Base-by-base conservation (phyloP, 2,113 vertebrate species). In the Nesogale talazaci region DNA sequence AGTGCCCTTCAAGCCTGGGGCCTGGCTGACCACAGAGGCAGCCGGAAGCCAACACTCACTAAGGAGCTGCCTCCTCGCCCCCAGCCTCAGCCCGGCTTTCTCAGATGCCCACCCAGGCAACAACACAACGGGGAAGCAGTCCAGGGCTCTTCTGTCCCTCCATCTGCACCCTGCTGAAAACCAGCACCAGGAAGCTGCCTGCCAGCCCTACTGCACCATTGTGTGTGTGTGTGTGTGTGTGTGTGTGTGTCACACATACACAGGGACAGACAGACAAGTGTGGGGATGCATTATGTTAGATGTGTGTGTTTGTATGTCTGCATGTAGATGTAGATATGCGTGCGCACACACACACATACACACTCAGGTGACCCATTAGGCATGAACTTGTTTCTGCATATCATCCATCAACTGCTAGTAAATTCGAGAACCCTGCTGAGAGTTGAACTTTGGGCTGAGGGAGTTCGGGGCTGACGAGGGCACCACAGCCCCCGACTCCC, bases 341-440 rank as follows among this genome's bases (percentile, higher is more conserved):
- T 5, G 16, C 3, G 40, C 79, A 5, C 52, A 85, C 42, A 69
- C 63, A 6, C 19, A 1, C 46, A 23, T 89, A 82, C 88, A 80
- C 31, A 94, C 16, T 94, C 91, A 92, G 90, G 87, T 94, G 97
- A 97, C 72, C 96, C 96, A 96, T 95, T 94, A 78, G 76, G 90
- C 95, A 93, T 77, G 81, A 84, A 94, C 93, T 94, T 94, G 93
- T 87, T 85, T 74, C 91, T 91, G 95, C 93, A 88, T 63, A 94
- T 79, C 59, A 90, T 96, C 94, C 95, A 94, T 95, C 95, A 97
- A 96, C 96, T 94, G 72, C 94, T 97, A 95, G 94, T 83, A 97
- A 96, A 63, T 77, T 40, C 1, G 0, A 56, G 78, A 91, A 84
- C 8, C 16, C 88, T 83, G 88, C 92, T 95, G 87, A 1, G 80